These are phyloP conservation scores for Bergia sp. DNA, from an alignment of 92 coral and sea anemone genomes.

Conservation along the genomic window DNA sequence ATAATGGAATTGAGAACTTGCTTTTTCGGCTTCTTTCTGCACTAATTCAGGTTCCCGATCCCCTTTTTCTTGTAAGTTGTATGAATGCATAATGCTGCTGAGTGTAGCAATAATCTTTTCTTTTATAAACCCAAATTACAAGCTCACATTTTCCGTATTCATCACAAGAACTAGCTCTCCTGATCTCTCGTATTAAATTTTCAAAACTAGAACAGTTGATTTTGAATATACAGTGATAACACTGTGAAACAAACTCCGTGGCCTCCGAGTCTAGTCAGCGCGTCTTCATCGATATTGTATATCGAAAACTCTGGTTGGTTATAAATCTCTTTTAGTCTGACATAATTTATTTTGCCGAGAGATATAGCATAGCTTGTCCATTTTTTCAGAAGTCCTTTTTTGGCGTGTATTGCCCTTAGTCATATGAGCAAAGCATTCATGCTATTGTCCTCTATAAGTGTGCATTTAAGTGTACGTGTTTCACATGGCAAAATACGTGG, in stretches of 20 bases:
- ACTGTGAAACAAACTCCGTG: slow-evolving; percentile 1
- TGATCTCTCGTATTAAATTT: not conserved
- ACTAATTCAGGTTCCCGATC: not conserved
- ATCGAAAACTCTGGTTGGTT: not conserved
- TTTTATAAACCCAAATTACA: too few relatives aligned
- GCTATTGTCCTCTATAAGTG: not conserved
- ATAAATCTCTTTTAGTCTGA: too few relatives aligned
- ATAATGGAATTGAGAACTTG: not conserved
- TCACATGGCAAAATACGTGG: not conserved
- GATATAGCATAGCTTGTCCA: not conserved
- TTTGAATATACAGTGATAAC: not conserved
- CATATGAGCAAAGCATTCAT: not conserved
- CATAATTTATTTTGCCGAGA: not conserved
- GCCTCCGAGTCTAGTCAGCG: slow-evolving; percentile 31
- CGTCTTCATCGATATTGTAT: slow-evolving; percentile 17
- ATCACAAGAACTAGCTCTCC: not conserved
- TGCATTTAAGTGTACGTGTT: not conserved
- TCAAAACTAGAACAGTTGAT: not conserved
- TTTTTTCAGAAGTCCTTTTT: not conserved
- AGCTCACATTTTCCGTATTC: too few relatives aligned
- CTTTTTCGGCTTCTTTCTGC: not conserved
- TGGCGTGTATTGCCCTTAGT: not conserved
- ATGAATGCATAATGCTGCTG: not conserved
- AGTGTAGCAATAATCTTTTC: not conserved
- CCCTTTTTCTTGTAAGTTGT: not conserved